Base-by-base conservation (phyloP, 2,113 vertebrate species). In the Lasiurus borealis region DNA sequence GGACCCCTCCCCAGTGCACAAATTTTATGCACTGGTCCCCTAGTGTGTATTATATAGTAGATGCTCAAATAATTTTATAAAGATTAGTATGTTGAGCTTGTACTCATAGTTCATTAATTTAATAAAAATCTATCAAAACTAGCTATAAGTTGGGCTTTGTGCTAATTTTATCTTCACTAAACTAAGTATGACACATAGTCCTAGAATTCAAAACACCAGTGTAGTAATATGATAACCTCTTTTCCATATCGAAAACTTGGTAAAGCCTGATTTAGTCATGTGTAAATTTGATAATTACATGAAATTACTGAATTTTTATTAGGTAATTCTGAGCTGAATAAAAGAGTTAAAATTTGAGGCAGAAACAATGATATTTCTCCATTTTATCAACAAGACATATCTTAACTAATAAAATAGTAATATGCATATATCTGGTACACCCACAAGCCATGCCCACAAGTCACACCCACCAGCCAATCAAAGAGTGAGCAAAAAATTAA, bases 331-430 rank as follows among this genome's bases (percentile, higher is more conserved):
- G 1, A 93, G 16, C 12, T 15, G 40, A 88, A 36, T 78, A 36
- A 91, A 15, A 68, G 87, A 85, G 77, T 96, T 97, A 96, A 89
- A 92, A 54, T 93, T 66, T 52, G 46, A 93, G 29, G 12, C 34
- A 88, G 23, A 15, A 25, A n/a, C 36, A 77, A 36, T 57, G 7
- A 36, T 68, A 73, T 85, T 95, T 19, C 90, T 96, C 76, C 84
- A n/a, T 14, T 68, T 88, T n/a, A 85, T 94, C 29, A 69, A 36
- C 25, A 91, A 96, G 25, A 85, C 10, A 81, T 92, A 40, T 85
- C 40, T 40, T 40, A 40, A 3, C 40, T 40, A 40, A 40, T 40
- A 40, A 40, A 40, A 40, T 40, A 40, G 40, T 40, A 40, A 40
- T 40, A 40, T 40, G 40, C 40, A 40, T 40, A 40, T 40, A 3